Evolutionary conservation across 2,888 invertebrate species (phyloP).

Genomic region (Drosophila monieri): DNA sequence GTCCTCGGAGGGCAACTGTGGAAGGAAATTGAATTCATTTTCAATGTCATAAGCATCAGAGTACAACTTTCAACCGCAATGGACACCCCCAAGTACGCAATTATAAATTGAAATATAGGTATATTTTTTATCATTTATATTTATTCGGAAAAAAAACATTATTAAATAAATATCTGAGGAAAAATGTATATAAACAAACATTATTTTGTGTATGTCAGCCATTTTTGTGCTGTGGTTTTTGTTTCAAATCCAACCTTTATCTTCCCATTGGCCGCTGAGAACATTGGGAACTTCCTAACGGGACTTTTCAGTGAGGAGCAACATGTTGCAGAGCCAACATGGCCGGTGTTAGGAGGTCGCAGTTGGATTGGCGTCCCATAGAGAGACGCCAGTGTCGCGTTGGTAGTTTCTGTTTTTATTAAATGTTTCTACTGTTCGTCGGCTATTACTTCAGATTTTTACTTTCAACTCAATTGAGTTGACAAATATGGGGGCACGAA

Average conservation of each 20-base stretch:
- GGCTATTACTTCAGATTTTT: not conserved
- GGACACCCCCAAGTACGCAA: too few relatives aligned
- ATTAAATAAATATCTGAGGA: too few relatives aligned
- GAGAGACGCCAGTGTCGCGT: constrained; percentile 62
- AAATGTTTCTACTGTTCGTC: not conserved
- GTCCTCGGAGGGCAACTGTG: constrained; percentile 78
- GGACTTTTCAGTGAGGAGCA: not conserved
- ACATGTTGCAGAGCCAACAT: too few relatives aligned
- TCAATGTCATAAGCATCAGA: too few relatives aligned
- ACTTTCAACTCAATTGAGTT: constrained; percentile 19
- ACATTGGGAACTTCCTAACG: constrained; percentile 56
- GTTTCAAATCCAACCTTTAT: constrained; percentile 63
- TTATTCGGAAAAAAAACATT: too few relatives aligned
- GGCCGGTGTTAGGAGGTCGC: too few relatives aligned
- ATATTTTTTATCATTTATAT: too few relatives aligned
- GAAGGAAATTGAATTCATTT: not conserved
- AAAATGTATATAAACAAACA: too few relatives aligned
- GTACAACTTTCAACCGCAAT: too few relatives aligned
- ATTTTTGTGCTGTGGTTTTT: not conserved
- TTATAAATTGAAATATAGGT: too few relatives aligned
- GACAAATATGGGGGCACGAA: not conserved
- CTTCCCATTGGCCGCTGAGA: constrained; percentile 75
- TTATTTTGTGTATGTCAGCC: too few relatives aligned
- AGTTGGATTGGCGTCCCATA: constrained; percentile 20
- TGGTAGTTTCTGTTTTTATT: constrained; percentile 13